These are phyloP conservation scores for Micromesistius poutassou DNA, from an alignment of 2,797 vertebrate species.

Conservation along the genomic window DNA sequence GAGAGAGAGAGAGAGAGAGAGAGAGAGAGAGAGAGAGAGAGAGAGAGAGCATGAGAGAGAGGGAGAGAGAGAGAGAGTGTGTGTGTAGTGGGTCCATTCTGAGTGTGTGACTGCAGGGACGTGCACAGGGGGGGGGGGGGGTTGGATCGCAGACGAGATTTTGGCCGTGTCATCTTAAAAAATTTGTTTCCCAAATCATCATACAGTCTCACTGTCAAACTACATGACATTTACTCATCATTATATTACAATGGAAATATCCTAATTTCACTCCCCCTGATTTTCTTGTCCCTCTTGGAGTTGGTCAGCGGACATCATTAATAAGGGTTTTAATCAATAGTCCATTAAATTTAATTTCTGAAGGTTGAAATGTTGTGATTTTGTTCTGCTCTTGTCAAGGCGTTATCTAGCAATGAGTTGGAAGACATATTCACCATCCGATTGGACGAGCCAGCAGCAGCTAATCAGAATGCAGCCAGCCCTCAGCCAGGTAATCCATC, in stretches of 20 bases:
- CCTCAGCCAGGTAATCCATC: slow-evolving; percentile 44
- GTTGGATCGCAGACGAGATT: too few relatives aligned
- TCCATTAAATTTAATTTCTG: neutral
- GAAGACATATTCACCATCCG: slow-evolving; percentile 52
- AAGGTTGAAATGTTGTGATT: neutral
- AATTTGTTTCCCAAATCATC: neutral
- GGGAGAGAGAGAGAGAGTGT: too few relatives aligned
- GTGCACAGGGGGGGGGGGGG: too few relatives aligned
- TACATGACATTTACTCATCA: neutral
- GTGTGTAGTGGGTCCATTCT: neutral
- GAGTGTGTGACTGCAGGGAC: too few relatives aligned
- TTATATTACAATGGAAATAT: neutral
- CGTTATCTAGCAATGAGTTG: slow-evolving; percentile 43
- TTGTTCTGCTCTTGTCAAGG: slow-evolving; percentile 35
- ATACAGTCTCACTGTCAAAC: neutral
- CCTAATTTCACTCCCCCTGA: neutral
- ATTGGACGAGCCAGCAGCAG: slow-evolving; percentile 23
- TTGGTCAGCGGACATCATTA: neutral
- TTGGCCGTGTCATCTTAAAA: neutral
- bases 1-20: neutral
- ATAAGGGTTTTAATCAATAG: neutral
- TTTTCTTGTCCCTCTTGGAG: neutral
- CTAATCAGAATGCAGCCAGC: slow-evolving; percentile 2
- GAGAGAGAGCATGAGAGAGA: too few relatives aligned
- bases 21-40: too few relatives aligned